Conservation (phyloP, 2,888 invertebrate species). For the Drosophila setosimentum region DNA sequence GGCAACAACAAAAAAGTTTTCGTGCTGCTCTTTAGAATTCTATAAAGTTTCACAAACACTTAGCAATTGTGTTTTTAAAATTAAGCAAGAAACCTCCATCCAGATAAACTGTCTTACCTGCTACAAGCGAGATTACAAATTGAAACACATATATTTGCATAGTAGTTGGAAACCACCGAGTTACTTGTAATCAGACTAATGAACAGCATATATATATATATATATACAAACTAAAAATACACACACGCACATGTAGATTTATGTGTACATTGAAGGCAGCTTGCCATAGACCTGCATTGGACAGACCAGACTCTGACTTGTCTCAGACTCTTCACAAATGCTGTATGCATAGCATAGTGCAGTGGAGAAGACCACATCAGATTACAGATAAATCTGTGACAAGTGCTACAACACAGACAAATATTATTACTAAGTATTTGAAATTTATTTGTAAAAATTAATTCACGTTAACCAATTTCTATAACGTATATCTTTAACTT, state of each 20-base stretch:
- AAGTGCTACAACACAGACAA: background rate
- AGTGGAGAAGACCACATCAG: background rate
- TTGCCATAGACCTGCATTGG: background rate
- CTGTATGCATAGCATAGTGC: conserved; percentile 10
- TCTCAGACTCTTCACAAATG: background rate
- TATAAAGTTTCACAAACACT: conserved; percentile 67
- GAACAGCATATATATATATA: conserved; percentile 35
- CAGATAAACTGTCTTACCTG: conserved; percentile 4
- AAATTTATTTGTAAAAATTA: background rate
- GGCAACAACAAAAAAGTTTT: conserved; percentile 15
- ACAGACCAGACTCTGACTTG: background rate
- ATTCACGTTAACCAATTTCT: background rate
- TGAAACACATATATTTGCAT: conserved; percentile 30
- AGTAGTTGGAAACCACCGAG: background rate
- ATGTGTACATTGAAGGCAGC: background rate
- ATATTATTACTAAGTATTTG: background rate
- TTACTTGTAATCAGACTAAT: conserved; percentile 65
- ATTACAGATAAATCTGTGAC: background rate
- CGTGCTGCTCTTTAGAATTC: conserved; percentile 24
- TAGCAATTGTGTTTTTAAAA: conserved; percentile 16
- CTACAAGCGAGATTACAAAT: conserved; percentile 19
- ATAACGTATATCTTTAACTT: background rate
- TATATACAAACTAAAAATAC: background rate
- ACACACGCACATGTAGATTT: background rate
- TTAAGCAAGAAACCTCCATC: background rate